phyloP scores from a whole-genome alignment of 2,888 invertebrate genomes.

The Geotrupes spiniger region DNA sequence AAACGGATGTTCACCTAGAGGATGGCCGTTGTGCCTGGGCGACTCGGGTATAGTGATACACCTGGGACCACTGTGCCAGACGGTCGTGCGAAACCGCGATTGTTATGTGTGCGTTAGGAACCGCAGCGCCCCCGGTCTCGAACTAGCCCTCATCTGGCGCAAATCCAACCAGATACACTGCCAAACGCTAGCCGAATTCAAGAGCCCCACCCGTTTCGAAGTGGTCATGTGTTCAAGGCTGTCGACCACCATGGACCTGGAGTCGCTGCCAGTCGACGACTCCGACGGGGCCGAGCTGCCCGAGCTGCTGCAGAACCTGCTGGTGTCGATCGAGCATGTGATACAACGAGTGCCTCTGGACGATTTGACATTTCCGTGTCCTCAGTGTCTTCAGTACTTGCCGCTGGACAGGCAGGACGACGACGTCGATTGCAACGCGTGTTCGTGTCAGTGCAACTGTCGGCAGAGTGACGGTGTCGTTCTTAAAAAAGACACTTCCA shows the following conservation, averaged over 20 bases:
- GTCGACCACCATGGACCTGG: conserved; percentile 42
- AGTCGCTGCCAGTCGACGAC: conserved; percentile 35
- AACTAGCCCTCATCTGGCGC: conserved; percentile 45
- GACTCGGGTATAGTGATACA: conserved; percentile 61
- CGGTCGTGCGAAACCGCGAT: conserved; percentile 60
- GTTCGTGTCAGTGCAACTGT: conserved; percentile 48
- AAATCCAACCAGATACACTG: conserved; percentile 38
- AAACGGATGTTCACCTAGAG: conserved; percentile 51
- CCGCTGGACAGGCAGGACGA: conserved; percentile 46
- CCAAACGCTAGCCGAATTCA: conserved; percentile 44
- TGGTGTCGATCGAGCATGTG: conserved; percentile 67
- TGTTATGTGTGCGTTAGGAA: conserved; percentile 61
- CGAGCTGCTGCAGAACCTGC: conserved; percentile 61
- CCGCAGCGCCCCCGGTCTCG: conserved; percentile 38
- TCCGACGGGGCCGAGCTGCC: conserved; percentile 56
- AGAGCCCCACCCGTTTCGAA: conserved; percentile 28
- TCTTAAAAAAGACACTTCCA: conserved; percentile 48
- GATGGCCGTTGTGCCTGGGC: conserved; percentile 67
- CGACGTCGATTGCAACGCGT: conserved; percentile 33
- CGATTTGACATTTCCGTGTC: conserved; percentile 62
- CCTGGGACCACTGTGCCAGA: conserved; percentile 61
- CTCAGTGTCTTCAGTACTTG: conserved; percentile 50
- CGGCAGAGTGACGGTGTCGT: conserved; percentile 40
- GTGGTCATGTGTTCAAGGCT: conserved; percentile 45
- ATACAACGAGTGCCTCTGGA: conserved; percentile 66